These are phyloP conservation scores for Drosophila tani DNA, from an alignment of 1,140 invertebrate genomes.

Conservation along the genomic window DNA sequence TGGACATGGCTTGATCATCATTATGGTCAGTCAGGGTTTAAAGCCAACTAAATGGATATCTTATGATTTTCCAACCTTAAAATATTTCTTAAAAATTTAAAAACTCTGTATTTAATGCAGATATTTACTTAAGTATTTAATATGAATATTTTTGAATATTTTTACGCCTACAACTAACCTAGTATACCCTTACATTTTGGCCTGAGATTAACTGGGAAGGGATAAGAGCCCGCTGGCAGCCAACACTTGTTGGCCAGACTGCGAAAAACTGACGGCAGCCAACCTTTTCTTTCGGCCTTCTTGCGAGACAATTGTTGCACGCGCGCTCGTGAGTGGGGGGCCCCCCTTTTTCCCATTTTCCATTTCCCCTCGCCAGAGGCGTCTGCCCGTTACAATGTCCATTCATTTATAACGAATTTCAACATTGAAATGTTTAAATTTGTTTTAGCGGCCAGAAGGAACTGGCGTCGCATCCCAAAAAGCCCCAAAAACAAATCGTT, in stretches of 20 bases:
- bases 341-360: background rate
- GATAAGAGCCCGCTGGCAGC: slow-evolving; percentile 4
- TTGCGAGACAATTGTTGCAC: slow-evolving; percentile 45
- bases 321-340: slow-evolving; percentile 23
- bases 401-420: slow-evolving; percentile 81
- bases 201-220: slow-evolving; percentile 19
- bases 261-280: slow-evolving; percentile 51
- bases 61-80: background rate
- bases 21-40: slow-evolving; percentile 38
- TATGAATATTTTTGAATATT: too few species aligned
- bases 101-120: too few species aligned
- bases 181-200: background rate
- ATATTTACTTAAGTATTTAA: too few species aligned
- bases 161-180: too few species aligned
- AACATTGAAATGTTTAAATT: slow-evolving; percentile 75
- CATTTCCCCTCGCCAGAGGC: slow-evolving; percentile 23
- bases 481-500: slow-evolving; percentile 28
- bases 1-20: slow-evolving; percentile 60
- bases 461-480: slow-evolving; percentile 30
- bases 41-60: slow-evolving; percentile 10
- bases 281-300: slow-evolving; percentile 38
- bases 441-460: slow-evolving; percentile 52
- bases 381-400: slow-evolving; percentile 68
- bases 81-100: background rate
- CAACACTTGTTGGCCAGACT: slow-evolving; percentile 33